phyloP scores from a whole-genome alignment of 1,140 invertebrate species.

The Drosophila funebris region DNA sequence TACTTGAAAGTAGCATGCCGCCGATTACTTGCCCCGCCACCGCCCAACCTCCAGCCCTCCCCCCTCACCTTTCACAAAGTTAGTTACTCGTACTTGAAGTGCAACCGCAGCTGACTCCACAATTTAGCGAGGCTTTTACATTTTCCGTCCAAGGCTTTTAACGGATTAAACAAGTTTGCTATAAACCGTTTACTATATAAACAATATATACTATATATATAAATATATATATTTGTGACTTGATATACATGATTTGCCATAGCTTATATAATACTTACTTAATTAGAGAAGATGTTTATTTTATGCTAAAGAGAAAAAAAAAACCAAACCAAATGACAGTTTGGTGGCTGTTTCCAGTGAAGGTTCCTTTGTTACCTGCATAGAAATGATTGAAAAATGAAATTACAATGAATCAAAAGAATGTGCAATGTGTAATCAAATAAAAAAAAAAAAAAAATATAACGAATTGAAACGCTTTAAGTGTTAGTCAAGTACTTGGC shows the following conservation, averaged over 20 bases:
- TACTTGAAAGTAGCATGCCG: constrained; percentile 22
- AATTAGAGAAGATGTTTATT: constrained; percentile 26
- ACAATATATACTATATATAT: constrained; percentile 29
- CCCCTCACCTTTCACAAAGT: neutral
- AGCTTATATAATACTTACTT: constrained; percentile 36
- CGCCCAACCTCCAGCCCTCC: neutral
- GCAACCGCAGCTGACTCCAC: constrained; percentile 42
- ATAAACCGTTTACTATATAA: constrained; percentile 24
- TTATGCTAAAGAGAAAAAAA: no score
- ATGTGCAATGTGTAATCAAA: constrained; percentile 68
- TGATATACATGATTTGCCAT: constrained; percentile 61
- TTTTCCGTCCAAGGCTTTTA: constrained; percentile 66
- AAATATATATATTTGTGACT: constrained; percentile 41
- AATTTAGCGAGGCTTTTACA: constrained; percentile 47
- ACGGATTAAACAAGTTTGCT: constrained; percentile 48
- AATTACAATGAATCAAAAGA: constrained; percentile 36
- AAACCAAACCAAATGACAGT: constrained; percentile 4
- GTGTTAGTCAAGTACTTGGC: constrained; percentile 63
- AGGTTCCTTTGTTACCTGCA: constrained; percentile 55
- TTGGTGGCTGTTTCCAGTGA: constrained; percentile 42
- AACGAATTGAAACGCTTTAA: constrained; percentile 48
- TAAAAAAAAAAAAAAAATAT: constrained; percentile 10
- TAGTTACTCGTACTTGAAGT: constrained; percentile 44
- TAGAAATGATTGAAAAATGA: constrained; percentile 27
- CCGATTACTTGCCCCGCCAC: constrained; percentile 25